These are phyloP conservation scores for Mylabris phalerata DNA, from an alignment of 1,140 invertebrate genomes.

Conservation along the genomic window DNA sequence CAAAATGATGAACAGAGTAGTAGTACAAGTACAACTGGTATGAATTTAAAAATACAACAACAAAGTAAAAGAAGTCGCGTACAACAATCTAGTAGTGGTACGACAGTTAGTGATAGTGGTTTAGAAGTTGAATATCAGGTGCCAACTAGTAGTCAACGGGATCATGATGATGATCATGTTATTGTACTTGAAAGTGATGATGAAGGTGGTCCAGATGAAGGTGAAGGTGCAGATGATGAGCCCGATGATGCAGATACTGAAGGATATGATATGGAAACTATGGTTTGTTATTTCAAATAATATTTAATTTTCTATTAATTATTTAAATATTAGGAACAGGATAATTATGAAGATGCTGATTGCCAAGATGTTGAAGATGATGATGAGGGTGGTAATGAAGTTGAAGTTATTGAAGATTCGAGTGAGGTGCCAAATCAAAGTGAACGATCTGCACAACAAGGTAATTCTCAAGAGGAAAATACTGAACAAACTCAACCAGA, in stretches of 20 bases:
- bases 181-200: conserved; percentile 64
- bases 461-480: conserved; percentile 28
- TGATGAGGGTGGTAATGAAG: conserved; percentile 57
- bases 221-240: conserved; percentile 41
- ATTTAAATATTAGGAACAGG: conserved; percentile 31
- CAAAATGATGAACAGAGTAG: conserved; percentile 43
- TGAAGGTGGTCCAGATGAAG: conserved; percentile 47
- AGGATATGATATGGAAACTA: conserved; percentile 41
- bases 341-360: conserved; percentile 41
- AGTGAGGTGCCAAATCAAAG: conserved; percentile 54
- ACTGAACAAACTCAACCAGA: conserved; percentile 45
- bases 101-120: conserved; percentile 46
- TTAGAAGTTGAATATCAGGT: conserved; percentile 68
- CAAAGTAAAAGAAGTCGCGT: conserved; percentile 42
- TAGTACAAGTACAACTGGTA: neutral
- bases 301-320: conserved; percentile 1
- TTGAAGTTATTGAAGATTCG: conserved; percentile 59
- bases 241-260: conserved; percentile 40
- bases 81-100: conserved; percentile 25
- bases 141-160: conserved; percentile 72
- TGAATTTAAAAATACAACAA: conserved; percentile 35
- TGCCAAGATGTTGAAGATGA: conserved; percentile 44
- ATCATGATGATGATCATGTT: conserved; percentile 65
- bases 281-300: conserved; percentile 21
- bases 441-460: conserved; percentile 30